Conservation (phyloP, 2,888 invertebrate genomes). For the Cyclophora punctaria region DNA sequence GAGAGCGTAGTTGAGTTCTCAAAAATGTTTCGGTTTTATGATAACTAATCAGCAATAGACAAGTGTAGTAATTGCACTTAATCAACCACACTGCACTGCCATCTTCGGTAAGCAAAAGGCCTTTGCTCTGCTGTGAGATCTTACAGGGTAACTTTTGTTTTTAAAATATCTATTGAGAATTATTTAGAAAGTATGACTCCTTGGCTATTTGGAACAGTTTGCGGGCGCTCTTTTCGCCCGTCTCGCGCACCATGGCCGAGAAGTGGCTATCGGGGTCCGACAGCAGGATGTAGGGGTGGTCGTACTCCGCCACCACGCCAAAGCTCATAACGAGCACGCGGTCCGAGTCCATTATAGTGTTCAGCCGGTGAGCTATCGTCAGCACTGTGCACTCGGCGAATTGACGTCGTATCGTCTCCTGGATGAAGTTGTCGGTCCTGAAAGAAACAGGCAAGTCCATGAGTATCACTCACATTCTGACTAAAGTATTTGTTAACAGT, state of each 20-base stretch:
- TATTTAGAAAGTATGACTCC: conserved; percentile 52
- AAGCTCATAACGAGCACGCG: conserved; percentile 81
- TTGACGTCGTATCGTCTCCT: conserved; percentile 85
- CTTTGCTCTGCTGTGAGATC: no score
- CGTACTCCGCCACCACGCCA: conserved; percentile 78
- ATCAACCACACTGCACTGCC: background rate
- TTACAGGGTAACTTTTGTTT: no score
- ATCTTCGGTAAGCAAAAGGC: no score
- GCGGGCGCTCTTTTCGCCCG: conserved; percentile 72
- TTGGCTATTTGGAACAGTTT: conserved; percentile 65
- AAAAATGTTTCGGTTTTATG: no score
- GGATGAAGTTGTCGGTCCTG: conserved; percentile 87
- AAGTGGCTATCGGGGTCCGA: conserved; percentile 71
- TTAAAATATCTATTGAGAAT: conserved; percentile 35
- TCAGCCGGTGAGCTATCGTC: conserved; percentile 93
- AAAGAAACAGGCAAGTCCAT: conserved; percentile 8
- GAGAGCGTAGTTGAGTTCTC: no score
- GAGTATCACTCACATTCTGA: no score
- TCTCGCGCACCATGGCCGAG: conserved; percentile 75
- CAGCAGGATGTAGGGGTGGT: conserved; percentile 76
- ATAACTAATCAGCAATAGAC: no score
- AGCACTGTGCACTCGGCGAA: conserved; percentile 89
- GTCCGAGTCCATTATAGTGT: conserved; percentile 93
- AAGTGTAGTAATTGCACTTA: background rate
- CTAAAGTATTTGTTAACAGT: no score